Evolutionary conservation across 2,888 invertebrate species (phyloP), one percentile per base, ranked within the genome.

Genomic region (Epistrophe grossulariae): DNA sequence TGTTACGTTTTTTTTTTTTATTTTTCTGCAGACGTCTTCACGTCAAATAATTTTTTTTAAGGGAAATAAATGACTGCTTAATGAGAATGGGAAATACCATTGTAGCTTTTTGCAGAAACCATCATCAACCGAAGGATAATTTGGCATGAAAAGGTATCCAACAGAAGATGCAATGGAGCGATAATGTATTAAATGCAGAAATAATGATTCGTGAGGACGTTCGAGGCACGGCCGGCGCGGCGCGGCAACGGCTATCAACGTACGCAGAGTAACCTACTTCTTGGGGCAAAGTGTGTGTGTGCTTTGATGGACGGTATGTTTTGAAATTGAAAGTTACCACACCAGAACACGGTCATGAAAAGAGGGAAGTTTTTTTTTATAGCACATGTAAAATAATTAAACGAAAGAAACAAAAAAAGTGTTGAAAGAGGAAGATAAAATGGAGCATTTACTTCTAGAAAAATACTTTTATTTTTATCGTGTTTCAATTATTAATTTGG

Each of bases 321-420:
- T 57, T 64, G 79, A 85, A 85, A 85, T 74, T 59, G 85, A 85
- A 85, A 85, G 81, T 85, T 72, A 80, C 68, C 68, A 62, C 80
- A 77, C 40, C 72, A 80, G 81, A 85, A 85, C 70, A 79, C 70
- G 68, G 81, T 64, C 70, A 85, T 31, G 73, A 55, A 84, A 43
- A 64, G 81, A 70, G 57, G 70, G 72, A 79, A 62, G 38, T 64
- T 48, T 77, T 84, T 64, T 76, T 59, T 19, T 15, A 57, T 13
- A 72, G 24, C 38, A 76, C 31, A 59, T 59, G 71, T 35, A 60
- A 52, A 43, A 64, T 50, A 78, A 24, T 19, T 35, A 55, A 52
- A 17, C n/a, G n/a, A 38, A 24, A 38, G 31, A 28, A 28, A n/a
- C n/a, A n/a, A n/a, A 60, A 57, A 73, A 77, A 31, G 40, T 9